Evolutionary conservation across 2,888 invertebrate genomes (phyloP).

Genomic region (Agrochola macilenta): DNA sequence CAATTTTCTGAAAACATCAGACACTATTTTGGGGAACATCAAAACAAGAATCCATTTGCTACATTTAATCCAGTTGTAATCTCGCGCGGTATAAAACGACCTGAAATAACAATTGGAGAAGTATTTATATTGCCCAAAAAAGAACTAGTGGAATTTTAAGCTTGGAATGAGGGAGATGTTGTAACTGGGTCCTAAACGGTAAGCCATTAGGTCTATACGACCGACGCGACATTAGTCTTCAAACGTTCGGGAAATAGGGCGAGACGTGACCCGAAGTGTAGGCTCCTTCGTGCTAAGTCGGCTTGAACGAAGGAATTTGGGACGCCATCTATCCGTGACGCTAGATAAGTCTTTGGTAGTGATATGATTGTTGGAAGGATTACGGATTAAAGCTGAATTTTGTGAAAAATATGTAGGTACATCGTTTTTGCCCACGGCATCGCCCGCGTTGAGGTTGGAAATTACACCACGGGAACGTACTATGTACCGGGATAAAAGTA

Average conservation of each 20-base stretch:
- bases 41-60: conserved; percentile 61
- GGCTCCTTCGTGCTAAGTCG: conserved; percentile 16
- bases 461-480: too few species aligned
- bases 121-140: conserved; percentile 48
- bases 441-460: too few species aligned
- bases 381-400: neutral
- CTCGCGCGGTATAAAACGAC: conserved; percentile 47
- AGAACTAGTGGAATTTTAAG: conserved; percentile 64
- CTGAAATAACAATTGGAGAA: conserved; percentile 61
- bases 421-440: too few species aligned
- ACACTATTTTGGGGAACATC: conserved; percentile 49
- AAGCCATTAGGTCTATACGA: conserved; percentile 73
- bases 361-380: neutral
- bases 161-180: conserved; percentile 57
- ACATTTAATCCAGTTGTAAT: conserved; percentile 63
- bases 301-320: conserved; percentile 41
- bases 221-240: conserved; percentile 73
- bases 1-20: conserved; percentile 41
- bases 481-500: too few species aligned
- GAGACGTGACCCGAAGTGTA: conserved; percentile 66
- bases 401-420: neutral
- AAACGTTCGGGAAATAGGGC: conserved; percentile 67
- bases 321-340: conserved; percentile 32
- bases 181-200: conserved; percentile 73
- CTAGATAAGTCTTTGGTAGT: conserved; percentile 28